Evolutionary conservation across 2,888 invertebrate species (phyloP).

Genomic region (Pherbina coryleti): DNA sequence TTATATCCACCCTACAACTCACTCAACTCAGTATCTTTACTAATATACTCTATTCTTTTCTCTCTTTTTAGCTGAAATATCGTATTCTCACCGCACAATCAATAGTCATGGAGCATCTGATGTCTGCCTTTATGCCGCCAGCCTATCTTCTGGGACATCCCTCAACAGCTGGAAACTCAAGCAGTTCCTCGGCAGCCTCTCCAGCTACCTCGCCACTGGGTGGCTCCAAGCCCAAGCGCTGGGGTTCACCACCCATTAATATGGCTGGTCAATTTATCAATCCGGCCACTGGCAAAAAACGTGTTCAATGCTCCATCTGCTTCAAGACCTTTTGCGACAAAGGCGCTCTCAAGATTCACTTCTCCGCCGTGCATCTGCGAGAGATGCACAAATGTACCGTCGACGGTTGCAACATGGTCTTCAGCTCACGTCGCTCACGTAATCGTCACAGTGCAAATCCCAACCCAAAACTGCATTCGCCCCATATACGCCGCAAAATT

Average conservation of each 20-base stretch:
- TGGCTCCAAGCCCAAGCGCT: slow-evolving; percentile 70
- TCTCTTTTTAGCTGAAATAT: slow-evolving; percentile 36
- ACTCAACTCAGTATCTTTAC: neutral
- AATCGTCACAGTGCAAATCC: slow-evolving; percentile 98
- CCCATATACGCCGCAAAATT: slow-evolving; percentile 92
- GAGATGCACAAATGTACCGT: slow-evolving; percentile 99
- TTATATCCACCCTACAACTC: too few relatives aligned
- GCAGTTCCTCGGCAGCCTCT: slow-evolving; percentile 52
- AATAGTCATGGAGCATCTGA: slow-evolving; percentile 65
- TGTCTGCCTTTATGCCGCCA: slow-evolving; percentile 66
- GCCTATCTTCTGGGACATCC: slow-evolving; percentile 69
- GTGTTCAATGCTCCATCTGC: slow-evolving; percentile 97
- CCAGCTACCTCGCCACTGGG: slow-evolving; percentile 60
- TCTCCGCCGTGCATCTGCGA: slow-evolving; percentile 95
- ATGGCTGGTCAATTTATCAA: slow-evolving; percentile 89
- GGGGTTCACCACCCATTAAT: slow-evolving; percentile 81
- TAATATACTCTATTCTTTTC: neutral
- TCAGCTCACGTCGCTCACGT: slow-evolving; percentile 93
- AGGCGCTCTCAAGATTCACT: slow-evolving; percentile 98
- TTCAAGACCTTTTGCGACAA: slow-evolving; percentile 99
- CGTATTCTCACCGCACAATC: neutral
- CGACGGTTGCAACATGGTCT: slow-evolving; percentile 98
- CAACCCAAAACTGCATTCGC: slow-evolving; percentile 95
- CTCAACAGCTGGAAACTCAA: slow-evolving; percentile 47
- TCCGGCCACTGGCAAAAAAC: slow-evolving; percentile 92